phyloP scores from a whole-genome alignment of 2,888 invertebrate genomes.

The Diadromus collaris region DNA sequence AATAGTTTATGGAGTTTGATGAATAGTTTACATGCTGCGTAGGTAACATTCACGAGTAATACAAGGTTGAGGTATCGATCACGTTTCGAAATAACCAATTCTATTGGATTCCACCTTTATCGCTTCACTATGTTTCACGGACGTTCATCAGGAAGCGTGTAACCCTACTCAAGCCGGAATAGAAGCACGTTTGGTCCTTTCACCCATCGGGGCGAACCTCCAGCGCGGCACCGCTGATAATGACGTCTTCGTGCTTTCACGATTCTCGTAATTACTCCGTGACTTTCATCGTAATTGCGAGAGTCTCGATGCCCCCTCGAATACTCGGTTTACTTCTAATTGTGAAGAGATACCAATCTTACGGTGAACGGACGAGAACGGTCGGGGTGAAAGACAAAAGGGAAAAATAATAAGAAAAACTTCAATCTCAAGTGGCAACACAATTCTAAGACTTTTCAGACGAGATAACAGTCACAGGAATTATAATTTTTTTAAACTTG shows the following conservation, averaged over 20 bases:
- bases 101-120: constrained; percentile 5
- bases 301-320: constrained; percentile 58
- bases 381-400: background rate
- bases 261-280: constrained; percentile 67
- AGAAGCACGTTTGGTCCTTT: constrained; percentile 45
- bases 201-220: constrained; percentile 25
- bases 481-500: background rate
- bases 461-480: background rate
- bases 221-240: constrained; percentile 28
- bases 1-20: background rate
- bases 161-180: constrained; percentile 18
- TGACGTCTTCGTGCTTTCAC: constrained; percentile 68
- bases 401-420: constrained; percentile 35
- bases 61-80: background rate
- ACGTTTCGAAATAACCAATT: background rate
- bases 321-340: constrained; percentile 63
- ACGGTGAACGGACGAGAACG: constrained; percentile 20
- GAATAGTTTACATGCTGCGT: background rate
- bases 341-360: constrained; percentile 48
- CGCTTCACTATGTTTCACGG: background rate
- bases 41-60: background rate
- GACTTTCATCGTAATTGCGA: constrained; percentile 71
- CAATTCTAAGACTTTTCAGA: background rate
- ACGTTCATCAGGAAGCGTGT: constrained; percentile 20
- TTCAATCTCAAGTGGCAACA: constrained; percentile 27